These are phyloP conservation scores for Centrocercus urophasianus DNA, from an alignment of 2,113 vertebrate species.

Conservation along the genomic window DNA sequence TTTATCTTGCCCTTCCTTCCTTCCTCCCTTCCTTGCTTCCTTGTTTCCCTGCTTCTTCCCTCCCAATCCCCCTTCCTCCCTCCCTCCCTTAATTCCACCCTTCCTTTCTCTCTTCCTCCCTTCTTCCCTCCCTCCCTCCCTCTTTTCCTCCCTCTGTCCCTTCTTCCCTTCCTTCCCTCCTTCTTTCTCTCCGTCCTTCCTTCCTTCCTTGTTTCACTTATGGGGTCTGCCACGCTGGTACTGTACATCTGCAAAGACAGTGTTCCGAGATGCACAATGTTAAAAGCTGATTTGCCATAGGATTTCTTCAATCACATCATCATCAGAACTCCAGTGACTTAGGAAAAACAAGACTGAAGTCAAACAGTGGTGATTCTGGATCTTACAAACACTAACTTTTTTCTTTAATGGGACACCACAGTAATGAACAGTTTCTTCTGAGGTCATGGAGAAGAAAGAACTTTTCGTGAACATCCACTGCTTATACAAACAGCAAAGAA, in stretches of 20 bases:
- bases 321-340: background rate
- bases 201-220: background rate
- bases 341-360: background rate
- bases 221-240: accelerated
- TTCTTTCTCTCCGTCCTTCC: background rate
- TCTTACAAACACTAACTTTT: background rate
- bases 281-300: background rate
- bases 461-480: background rate
- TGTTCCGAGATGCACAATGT: background rate
- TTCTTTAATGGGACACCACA: background rate
- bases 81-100: too few species aligned
- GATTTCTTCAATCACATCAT: background rate
- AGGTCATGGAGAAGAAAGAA: background rate
- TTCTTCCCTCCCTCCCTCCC: too few species aligned
- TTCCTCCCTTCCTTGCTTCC: too few species aligned
- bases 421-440: background rate
- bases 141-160: too few species aligned
- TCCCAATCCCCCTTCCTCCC: too few species aligned
- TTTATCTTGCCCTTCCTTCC: too few species aligned
- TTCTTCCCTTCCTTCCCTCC: accelerated
- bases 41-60: too few species aligned
- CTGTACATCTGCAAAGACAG: background rate
- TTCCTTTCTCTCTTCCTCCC: too few species aligned
- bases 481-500: constrained; percentile 12
- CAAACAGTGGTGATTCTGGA: background rate